Percentiles rank a stretch among this genome's conserved stretches.
Conservation (phyloP, 2,888 invertebrate genomes). For the Eilema griseolum region DNA sequence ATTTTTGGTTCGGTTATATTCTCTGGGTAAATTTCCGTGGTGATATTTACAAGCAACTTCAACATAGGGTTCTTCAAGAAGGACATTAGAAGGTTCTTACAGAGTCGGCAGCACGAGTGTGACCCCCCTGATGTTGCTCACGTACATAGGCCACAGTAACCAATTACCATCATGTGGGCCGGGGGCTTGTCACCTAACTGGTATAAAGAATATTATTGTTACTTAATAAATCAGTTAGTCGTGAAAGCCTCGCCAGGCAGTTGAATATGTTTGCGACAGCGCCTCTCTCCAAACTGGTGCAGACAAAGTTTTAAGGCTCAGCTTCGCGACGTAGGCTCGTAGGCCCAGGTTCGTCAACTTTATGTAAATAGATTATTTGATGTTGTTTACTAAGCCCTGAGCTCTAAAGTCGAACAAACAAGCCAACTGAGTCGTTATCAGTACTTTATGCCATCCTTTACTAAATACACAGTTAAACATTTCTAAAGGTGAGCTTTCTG, state of each 20-base stretch:
- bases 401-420: neutral
- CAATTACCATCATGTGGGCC: no score
- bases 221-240: neutral
- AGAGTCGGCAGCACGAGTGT: no score
- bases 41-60: no score
- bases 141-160: no score
- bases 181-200: no score
- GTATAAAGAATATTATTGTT: no score
- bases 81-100: no score
- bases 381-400: neutral
- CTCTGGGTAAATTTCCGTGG: no score
- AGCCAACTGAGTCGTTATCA: neutral
- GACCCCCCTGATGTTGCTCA: no score
- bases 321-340: neutral
- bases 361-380: slow-evolving; percentile 6
- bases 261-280: neutral
- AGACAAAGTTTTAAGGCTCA: slow-evolving; percentile 5
- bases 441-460: neutral
- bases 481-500: no score
- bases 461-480: neutral
- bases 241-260: neutral
- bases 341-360: neutral
- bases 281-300: neutral
- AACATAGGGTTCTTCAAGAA: no score
- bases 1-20: no score